These are phyloP conservation scores for Herpetotheres cachinnans DNA, from an alignment of 2,113 vertebrate species.

Conservation along the genomic window DNA sequence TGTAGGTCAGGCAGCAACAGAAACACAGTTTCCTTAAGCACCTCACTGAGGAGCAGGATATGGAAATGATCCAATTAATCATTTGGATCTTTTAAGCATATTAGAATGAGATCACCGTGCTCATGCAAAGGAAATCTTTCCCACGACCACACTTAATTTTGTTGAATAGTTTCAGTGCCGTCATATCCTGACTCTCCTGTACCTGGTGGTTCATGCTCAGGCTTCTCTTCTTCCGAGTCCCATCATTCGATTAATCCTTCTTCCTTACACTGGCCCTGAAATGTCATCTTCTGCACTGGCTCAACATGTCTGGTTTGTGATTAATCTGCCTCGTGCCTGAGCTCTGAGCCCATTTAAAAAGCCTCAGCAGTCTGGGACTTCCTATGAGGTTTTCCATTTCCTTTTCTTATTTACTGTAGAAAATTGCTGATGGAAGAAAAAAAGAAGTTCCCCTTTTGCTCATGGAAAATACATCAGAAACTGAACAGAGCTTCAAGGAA, in stretches of 20 bases:
- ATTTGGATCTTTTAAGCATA: accelerated
- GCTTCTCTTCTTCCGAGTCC: background rate
- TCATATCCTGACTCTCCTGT: background rate
- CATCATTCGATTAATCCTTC: background rate
- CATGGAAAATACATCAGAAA: background rate
- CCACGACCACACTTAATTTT: background rate
- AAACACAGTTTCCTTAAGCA: accelerated
- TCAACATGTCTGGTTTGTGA: background rate
- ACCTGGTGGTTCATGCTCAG: background rate
- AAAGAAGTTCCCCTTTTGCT: background rate
- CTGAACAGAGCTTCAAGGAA: background rate
- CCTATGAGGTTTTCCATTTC: slow-evolving; percentile 20
- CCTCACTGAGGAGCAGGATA: background rate
- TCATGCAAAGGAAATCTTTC: background rate
- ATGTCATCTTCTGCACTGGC: background rate
- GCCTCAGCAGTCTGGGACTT: slow-evolving; percentile 41
- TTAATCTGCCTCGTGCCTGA: background rate
- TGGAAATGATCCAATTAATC: background rate
- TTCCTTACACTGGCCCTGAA: background rate
- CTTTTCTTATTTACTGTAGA: slow-evolving; percentile 45
- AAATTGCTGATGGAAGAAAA: slow-evolving; percentile 21
- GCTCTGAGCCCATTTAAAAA: slow-evolving; percentile 21
- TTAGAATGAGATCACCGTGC: background rate
- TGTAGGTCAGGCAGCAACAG: background rate
- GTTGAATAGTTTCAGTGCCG: background rate